These are phyloP conservation scores for Cromileptes altivelis DNA, from an alignment of 2,113 vertebrate species.

Conservation along the genomic window DNA sequence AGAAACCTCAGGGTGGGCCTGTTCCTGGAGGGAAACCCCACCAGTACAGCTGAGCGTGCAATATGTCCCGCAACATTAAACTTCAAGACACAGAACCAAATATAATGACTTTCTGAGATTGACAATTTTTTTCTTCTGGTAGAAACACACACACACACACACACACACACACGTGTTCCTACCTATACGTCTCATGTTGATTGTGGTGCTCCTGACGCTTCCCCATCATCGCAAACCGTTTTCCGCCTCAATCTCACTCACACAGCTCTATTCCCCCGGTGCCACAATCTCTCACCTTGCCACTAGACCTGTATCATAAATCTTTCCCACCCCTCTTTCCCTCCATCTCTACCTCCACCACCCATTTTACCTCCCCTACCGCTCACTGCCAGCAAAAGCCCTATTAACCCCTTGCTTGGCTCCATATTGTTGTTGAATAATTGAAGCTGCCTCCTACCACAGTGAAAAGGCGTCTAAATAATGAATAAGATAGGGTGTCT, in stretches of 20 bases:
- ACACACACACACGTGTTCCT: slow-evolving; percentile 37
- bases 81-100: slow-evolving; percentile 13
- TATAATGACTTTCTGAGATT: slow-evolving; percentile 30
- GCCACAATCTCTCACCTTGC: slow-evolving; percentile 68
- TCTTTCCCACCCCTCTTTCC: slow-evolving; percentile 60
- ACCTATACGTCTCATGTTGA: slow-evolving; percentile 7
- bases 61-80: slow-evolving; percentile 22
- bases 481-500: slow-evolving; percentile 76
- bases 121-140: slow-evolving; percentile 10
- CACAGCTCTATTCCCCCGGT: slow-evolving; percentile 64
- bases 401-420: slow-evolving; percentile 84
- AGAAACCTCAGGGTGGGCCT: neutral
- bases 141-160: slow-evolving; percentile 34
- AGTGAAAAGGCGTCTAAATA: slow-evolving; percentile 83
- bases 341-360: slow-evolving; percentile 46
- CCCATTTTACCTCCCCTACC: slow-evolving; percentile 66
- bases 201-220: slow-evolving; percentile 31
- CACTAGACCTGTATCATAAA: slow-evolving; percentile 77
- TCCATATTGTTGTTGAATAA: slow-evolving; percentile 86
- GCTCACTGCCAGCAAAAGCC: slow-evolving; percentile 75
- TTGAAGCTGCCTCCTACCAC: slow-evolving; percentile 77
- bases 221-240: slow-evolving; percentile 53
- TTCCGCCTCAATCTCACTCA: slow-evolving; percentile 46
- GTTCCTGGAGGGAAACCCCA: neutral
- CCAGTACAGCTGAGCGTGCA: neutral